Evolutionary conservation across 2,797 vertebrate species (phyloP), one percentile per base, ranked within the genome.

Genomic region (Trachurus trachurus): DNA sequence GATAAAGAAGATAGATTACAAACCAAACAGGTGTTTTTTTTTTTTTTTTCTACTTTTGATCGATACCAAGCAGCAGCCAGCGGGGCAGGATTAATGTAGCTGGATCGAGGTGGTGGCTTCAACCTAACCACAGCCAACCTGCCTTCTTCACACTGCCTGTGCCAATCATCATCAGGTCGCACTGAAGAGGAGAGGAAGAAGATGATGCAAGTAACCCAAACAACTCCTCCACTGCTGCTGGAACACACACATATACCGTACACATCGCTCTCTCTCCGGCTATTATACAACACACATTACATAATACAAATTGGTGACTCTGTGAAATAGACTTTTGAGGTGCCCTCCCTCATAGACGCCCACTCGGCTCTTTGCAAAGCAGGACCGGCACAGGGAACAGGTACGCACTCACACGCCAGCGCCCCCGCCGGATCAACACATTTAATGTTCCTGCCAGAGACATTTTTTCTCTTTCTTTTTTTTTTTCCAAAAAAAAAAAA

Each of bases 231-330:
- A 34, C 65, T 80, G 50, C 68, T 65, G 60, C 50, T 66, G 62
- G 56, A 83, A 68, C 75, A 77, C 34, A 37, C 66, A 69, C 68
- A 75, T 22, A 60, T 3, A 21, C 52, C 76, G 61, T 45, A 54
- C 75, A 74, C 57, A 34, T 58, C 44, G 17, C 56, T 85, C 74
- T 85, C 60, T 26, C 26, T 26, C 50, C 9, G 12, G 71, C 78
- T 78, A 78, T 93, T 91, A 92, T 66, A 82, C 87, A 92, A 92
- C 77, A 21, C 70, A 59, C 66, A 81, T 93, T 94, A 89, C 85
- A 87, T 90, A 90, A 94, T 76, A 81, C 70, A 58, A 72, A 72
- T 85, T 73, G 87, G 88, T 47, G 71, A 80, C 85, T 83, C 44
- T 76, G 67, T 76, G 76, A 84, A 82, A 88, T 39, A 71, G 65